Base-by-base conservation (phyloP, 1,140 invertebrate species). In the Babylonia areolata region DNA sequence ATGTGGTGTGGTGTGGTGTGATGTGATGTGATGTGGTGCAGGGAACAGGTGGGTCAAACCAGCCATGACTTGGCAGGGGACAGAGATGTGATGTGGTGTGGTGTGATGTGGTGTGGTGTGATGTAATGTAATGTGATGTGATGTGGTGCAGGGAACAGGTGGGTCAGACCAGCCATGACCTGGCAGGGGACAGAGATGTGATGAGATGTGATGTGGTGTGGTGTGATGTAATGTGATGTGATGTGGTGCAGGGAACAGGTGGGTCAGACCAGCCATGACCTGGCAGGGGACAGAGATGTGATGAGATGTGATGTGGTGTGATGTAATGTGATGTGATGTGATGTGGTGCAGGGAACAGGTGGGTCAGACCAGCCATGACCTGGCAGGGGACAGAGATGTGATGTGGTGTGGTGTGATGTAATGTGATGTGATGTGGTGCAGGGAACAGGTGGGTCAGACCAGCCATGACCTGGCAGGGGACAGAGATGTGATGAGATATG, bases 381-480 rank as follows among this genome's bases (percentile, higher is more conserved):
- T 96, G 83, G 95, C 95, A 5, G 92, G 92, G 33, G 92, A 92
- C 40, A 95, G 95, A 82, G 93, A 94, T 77, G 91, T 46, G 42
- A 46, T 46, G 42, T 46, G 42, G 42, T 64, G 58, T 64, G 58
- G 58, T 64, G 58, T 64, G 94, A n/a, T 81, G 83, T 46, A 15
- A 46, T 46, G 42, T 46, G 42, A 15, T 46, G 42, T 46, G 42
- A 46, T 46, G 42, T 46, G 58, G 20, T 64, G 58, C 28, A 95
- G 94, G 69, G 94, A 95, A 87, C 93, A 93, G 92, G 91, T 91
- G 73, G 93, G 93, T n/a, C 92, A 94, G 91, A 95, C 95, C 54
- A 95, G 95, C 54, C 90, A 95, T 64, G 95, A 96, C 87, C 89
- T 96, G 82, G 95, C 95, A 5, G 92, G 92, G 33, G 92, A 92